Evolutionary conservation across 2,113 vertebrate species (phyloP), one percentile per base, ranked within the genome.

Genomic region (Ophiodon elongatus): DNA sequence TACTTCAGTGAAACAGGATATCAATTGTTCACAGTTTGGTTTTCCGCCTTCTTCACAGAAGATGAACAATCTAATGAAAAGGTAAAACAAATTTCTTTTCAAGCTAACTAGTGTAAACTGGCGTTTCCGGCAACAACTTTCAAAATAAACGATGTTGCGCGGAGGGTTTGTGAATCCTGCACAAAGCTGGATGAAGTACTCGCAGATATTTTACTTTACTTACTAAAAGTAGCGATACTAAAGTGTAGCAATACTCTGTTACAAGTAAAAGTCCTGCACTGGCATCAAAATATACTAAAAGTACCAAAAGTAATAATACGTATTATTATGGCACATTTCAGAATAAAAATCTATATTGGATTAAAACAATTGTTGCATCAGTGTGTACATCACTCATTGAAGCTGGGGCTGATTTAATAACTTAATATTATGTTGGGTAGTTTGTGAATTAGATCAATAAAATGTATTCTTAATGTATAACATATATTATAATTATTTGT

Each of bases 91-190:
- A 45, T 65, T 17, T 9, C 56, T 69, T 35, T 73, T 67, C 19
- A 77, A 87, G 60, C 0, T n/a, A 11, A 10, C 33, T 6, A 0
- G 11, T 1, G 39, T 50, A 3, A 52, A 31, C 15, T 21, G 7
- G 4, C 8, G 72, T 43, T 45, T 88, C 73, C 76, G 76, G 11
- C 1, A 2, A 1, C 0, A 27, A 4, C 47, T 29, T 82, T 82
- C 81, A 86, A 63, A 88, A 43, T 86, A 84, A 82, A 82, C 0
- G 1, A 25, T 3, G 21, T 75, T 23, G 15, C 19, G 2, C 6
- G 2, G 9, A 45, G 17, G 6, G 11, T 57, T 39, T 17, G 7
- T 59, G 35, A n/a, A 15, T 37, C 4, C 13, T 57, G 8, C 29
- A 2, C 27, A 14, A 6, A 17, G 29, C 31, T 63, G 19, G 8